Evolutionary conservation across 2,113 vertebrate species (phyloP).

Genomic region (Passer montanus): DNA sequence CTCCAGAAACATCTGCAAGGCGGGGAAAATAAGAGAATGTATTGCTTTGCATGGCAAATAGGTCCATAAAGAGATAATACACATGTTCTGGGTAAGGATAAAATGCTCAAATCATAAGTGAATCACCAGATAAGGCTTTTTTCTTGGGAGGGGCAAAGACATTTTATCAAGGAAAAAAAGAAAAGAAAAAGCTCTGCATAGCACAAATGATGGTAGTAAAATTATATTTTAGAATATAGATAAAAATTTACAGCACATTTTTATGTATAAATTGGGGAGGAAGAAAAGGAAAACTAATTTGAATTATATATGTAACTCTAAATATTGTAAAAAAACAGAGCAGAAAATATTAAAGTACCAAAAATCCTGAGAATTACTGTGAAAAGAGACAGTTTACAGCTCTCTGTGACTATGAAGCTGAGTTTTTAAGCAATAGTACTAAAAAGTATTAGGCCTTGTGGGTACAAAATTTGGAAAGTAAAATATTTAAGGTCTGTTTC

Average conservation of each 20-base stretch:
- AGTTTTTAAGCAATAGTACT: not conserved
- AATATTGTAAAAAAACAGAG: not conserved
- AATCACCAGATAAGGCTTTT: not conserved
- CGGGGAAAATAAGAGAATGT: not conserved
- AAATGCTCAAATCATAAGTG: not conserved
- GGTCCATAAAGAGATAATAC: not conserved
- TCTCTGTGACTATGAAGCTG: not conserved
- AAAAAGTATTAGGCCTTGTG: not conserved
- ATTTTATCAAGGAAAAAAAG: not conserved
- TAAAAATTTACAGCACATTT: not conserved
- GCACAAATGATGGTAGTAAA: not conserved
- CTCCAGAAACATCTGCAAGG: not conserved
- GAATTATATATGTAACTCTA: not conserved
- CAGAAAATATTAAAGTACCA: not conserved
- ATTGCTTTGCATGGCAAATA: not conserved
- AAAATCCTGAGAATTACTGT: not conserved
- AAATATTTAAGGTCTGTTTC: not conserved
- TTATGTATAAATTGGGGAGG: rapidly evolving
- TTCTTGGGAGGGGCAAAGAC: not conserved
- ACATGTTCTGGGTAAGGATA: not conserved
- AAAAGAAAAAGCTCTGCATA: not conserved
- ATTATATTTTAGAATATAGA: not conserved
- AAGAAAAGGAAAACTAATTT: not conserved
- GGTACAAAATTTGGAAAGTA: not conserved
- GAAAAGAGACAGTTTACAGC: not conserved